Evolutionary conservation across 2,113 vertebrate genomes (phyloP), one percentile per base, ranked within the genome.

Genomic region (Nibea albiflora): DNA sequence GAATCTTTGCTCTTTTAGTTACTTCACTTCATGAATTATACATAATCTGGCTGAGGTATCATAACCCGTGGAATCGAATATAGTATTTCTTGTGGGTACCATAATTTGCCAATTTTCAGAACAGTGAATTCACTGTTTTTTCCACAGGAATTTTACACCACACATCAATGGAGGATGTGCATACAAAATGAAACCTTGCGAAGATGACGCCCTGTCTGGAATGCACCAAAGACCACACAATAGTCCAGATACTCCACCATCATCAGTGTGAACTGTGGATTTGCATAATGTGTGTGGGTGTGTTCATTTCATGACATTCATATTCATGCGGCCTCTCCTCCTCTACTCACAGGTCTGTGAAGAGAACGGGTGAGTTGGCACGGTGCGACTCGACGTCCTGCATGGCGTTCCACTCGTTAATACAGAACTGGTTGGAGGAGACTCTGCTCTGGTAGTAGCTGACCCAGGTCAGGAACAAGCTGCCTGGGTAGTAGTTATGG

Each of bases 341-440:
- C 14, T 58, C 22, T 64, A 97, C 98, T 98, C 92, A 99, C 98
- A 98, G 92, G 53, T 98, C 97, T 1, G 97, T 97, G 94, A 99
- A 99, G 89, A 98, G 97, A 53, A 97, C 95, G 0, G 98, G 98
- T 0, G 98, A 99, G 86, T 98, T 97, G 0, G 98, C 96, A 5
- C 98, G 97, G 89, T 98, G 96, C 26, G 98, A 98, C 93, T 98
- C 97, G 14, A 99, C 96, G 68, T 99, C 98, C 70, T 97, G 96
- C 98, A 99, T 98, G 81, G 97, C 97, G 11, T 99, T 99, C 98
- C 98, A 99, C 83, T 99, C 98, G 0, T 99, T 99, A 93, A 99
- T 95, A 5, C 97, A 99, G 0, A 95, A 92, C 88, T 99, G 98
- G 92, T 97, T 97, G 0, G 98, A 99, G 85, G 97, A 96, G 90